Evolutionary conservation across 2,888 invertebrate genomes (phyloP).

Genomic region (Xylota segnis): DNA sequence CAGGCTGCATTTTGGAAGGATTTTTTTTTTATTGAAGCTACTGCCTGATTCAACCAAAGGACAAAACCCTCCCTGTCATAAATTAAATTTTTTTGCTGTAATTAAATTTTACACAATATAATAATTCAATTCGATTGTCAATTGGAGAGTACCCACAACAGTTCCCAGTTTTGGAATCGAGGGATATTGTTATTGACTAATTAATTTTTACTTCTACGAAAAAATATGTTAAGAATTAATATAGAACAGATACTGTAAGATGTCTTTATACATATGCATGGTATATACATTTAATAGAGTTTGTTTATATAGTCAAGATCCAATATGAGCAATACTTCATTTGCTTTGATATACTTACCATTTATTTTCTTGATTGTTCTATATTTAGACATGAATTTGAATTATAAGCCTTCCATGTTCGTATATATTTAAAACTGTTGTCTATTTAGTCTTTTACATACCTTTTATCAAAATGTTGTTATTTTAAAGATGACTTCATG

Average conservation of each 20-base stretch:
- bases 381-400: no score
- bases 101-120: slow-evolving; percentile 78
- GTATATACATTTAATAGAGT: slow-evolving; percentile 11
- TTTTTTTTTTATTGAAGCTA: slow-evolving; percentile 18
- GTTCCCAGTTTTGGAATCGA: slow-evolving; percentile 25
- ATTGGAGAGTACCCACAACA: slow-evolving; percentile 28
- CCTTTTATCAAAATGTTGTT: no score
- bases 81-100: slow-evolving; percentile 79
- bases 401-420: no score
- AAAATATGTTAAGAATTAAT: slow-evolving; percentile 18
- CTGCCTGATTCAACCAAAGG: slow-evolving; percentile 33
- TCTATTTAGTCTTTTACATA: no score
- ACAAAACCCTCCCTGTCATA: slow-evolving; percentile 78
- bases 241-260: background rate
- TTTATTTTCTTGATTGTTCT: no score
- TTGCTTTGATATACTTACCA: no score
- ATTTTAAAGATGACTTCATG: no score
- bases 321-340: no score
- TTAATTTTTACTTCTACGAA: slow-evolving; percentile 56
- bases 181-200: slow-evolving; percentile 53
- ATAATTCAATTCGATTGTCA: slow-evolving; percentile 69
- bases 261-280: no score
- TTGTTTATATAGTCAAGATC: background rate
- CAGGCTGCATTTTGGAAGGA: slow-evolving; percentile 26
- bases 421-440: no score